Evolutionary conservation across 2,113 vertebrate species (phyloP), one percentile per base, ranked within the genome.

Genomic region (Neomonachus schauinslandi): DNA sequence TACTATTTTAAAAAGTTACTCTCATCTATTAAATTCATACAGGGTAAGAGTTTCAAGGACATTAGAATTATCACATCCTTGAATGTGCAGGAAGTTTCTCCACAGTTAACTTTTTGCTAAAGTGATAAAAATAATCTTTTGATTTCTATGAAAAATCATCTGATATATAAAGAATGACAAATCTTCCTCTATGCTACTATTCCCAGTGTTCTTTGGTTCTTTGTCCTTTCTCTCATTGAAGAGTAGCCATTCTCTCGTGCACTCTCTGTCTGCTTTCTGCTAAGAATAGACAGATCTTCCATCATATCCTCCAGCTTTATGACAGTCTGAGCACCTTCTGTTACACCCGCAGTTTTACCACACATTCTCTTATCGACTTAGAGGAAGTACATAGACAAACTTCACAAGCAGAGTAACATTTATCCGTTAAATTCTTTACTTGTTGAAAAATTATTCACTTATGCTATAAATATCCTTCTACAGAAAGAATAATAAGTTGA

Each of bases 361-460:
- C 46, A n/a, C 59, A 46, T 55, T 84, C 3, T 74, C 42, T 71
- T 88, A 79, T 84, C 26, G 51, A 51, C 16, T 96, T 89, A 95
- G 67, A 86, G 15, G 80, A 86, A 89, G 14, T 65, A 51, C 18
- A 42, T 57, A 42, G 59, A 91, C 31, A 94, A 83, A 77, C 11
- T 91, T 88, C 33, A 90, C 61, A 74, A 79, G 69, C 33, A 93
- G 36, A 80, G 21, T 65, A 93, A 53, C 36, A 84, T 88, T 92
- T 76, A 91, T 87, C 74, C 61, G 84, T 79, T 84, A 51, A 91
- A 28, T 72, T 63, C 24, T 36, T 95, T 28, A 46, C 61, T 92
- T 95, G 36, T n/a, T 93, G 51, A 91, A 95, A 94, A 94, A 77
- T 65, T 95, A 83, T 88, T 57, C 21, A 42, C 21, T 86, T 82